Conservation (phyloP, 2,888 invertebrate genomes). For the Iphiclides podalirius region DNA sequence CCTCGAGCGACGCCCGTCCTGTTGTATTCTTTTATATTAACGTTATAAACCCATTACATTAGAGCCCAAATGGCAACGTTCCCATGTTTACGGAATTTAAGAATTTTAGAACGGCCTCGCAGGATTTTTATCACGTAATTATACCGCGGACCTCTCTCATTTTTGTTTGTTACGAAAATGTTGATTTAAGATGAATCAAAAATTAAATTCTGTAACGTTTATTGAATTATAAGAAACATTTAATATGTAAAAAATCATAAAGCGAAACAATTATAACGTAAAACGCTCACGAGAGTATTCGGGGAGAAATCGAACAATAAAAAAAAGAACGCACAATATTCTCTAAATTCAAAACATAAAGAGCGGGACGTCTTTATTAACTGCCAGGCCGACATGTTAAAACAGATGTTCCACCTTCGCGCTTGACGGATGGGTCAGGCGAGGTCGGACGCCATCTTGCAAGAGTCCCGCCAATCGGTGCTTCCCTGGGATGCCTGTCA, state of each 20-base stretch:
- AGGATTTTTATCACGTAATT: neutral
- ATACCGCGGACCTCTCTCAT: neutral
- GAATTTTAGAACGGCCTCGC: neutral
- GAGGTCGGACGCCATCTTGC: conserved; percentile 72
- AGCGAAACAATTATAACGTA: too few relatives aligned
- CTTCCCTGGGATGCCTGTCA: conserved; percentile 64
- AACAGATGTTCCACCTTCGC: conserved; percentile 74
- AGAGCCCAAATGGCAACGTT: neutral
- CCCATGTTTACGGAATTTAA: conserved; percentile 2
- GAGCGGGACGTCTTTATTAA: conserved; percentile 59
- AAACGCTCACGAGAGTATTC: too few relatives aligned
- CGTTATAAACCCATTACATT: conserved; percentile 35
- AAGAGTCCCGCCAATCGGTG: conserved; percentile 64
- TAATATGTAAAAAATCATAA: too few relatives aligned
- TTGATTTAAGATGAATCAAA: neutral
- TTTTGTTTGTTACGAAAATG: neutral
- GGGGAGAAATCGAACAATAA: too few relatives aligned
- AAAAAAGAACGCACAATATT: conserved; percentile 2
- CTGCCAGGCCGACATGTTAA: conserved; percentile 67
- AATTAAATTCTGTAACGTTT: too few relatives aligned
- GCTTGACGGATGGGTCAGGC: conserved; percentile 74
- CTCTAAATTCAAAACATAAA: conserved; percentile 43
- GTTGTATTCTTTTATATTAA: conserved; percentile 56
- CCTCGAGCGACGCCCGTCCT: conserved; percentile 48
- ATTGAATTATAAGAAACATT: too few relatives aligned